Percentiles rank a stretch among this genome's conserved stretches.
These are phyloP conservation scores for Macrostomum cliftonense DNA, from an alignment of 2,888 invertebrate species.

Conservation along the genomic window DNA sequence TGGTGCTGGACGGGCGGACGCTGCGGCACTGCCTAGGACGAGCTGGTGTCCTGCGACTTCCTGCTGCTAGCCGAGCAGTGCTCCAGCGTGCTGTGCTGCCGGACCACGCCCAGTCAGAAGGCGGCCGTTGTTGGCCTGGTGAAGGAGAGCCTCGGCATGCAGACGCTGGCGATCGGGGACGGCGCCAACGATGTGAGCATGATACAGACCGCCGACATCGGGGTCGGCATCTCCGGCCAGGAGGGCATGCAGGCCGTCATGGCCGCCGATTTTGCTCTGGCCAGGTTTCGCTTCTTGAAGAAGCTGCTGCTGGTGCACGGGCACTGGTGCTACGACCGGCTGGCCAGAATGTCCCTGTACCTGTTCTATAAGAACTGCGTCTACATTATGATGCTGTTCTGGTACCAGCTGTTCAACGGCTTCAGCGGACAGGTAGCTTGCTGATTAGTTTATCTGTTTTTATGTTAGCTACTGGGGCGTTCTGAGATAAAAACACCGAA, in stretches of 20 bases:
- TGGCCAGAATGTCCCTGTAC: conserved; percentile 8
- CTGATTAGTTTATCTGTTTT: too few species aligned
- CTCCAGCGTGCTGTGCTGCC: conserved; percentile 10
- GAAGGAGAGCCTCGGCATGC: conserved; percentile 1
- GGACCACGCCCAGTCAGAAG: conserved; percentile 10
- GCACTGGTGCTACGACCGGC: conserved; percentile 8
- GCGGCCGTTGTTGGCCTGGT: conserved; percentile 8
- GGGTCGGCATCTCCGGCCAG: conserved; percentile 9
- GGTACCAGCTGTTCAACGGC: conserved; percentile 84
- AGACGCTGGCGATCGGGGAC: conserved; percentile 11
- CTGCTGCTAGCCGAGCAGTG: conserved; percentile 8
- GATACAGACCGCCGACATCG: conserved; percentile 10
- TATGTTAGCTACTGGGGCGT: too few species aligned
- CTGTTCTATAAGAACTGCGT: conserved; percentile 27
- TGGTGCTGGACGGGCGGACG: conserved; percentile 82
- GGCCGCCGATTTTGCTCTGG: conserved; percentile 10
- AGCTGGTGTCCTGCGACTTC: conserved; percentile 1
- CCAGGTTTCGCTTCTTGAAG: conserved; percentile 7
- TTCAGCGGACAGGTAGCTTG: conserved; percentile 57
- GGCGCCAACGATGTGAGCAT: conserved; percentile 13
- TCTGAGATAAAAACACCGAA: too few species aligned
- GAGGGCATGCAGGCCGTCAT: conserved; percentile 11
- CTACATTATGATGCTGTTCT: conserved; percentile 81
- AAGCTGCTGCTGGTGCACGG: conserved; percentile 10
- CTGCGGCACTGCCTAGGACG: conserved; percentile 55